phyloP scores from a whole-genome alignment of 1,140 invertebrate genomes.

The Bombus ignitus region DNA sequence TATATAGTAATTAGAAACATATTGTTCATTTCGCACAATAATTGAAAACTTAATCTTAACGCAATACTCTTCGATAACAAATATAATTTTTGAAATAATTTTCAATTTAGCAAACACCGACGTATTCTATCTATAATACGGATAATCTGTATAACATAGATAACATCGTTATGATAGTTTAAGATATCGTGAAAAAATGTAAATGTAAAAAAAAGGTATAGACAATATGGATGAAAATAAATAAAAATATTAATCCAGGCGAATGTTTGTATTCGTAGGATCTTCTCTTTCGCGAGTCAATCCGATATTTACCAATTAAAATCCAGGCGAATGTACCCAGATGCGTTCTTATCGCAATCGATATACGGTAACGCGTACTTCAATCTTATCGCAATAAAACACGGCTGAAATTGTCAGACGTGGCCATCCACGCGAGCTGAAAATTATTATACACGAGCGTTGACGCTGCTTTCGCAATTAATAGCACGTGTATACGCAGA shows the following conservation, averaged over 20 bases:
- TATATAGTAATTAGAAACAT: no score
- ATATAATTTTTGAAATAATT: neutral
- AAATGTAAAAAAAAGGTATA: no score
- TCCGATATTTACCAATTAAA: neutral
- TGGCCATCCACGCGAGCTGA: neutral
- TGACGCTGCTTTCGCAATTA: slow-evolving; percentile 12
- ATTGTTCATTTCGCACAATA: neutral
- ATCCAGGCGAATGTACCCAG: neutral
- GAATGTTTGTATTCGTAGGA: neutral
- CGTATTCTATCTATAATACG: no score
- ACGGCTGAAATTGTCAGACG: neutral
- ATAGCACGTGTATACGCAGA: neutral
- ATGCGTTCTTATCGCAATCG: slow-evolving; percentile 6
- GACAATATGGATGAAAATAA: neutral
- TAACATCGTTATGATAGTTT: no score
- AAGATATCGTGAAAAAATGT: no score
- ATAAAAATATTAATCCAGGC: neutral
- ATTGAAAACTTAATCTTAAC: neutral
- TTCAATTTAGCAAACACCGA: no score
- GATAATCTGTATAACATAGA: no score
- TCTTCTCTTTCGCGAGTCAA: neutral
- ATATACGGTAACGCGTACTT: slow-evolving; percentile 5
- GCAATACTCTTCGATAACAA: neutral
- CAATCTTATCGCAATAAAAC: slow-evolving; percentile 11
- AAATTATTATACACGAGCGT: neutral